Base-by-base conservation (phyloP, 2,113 vertebrate genomes). In the Sorex fumeus region DNA sequence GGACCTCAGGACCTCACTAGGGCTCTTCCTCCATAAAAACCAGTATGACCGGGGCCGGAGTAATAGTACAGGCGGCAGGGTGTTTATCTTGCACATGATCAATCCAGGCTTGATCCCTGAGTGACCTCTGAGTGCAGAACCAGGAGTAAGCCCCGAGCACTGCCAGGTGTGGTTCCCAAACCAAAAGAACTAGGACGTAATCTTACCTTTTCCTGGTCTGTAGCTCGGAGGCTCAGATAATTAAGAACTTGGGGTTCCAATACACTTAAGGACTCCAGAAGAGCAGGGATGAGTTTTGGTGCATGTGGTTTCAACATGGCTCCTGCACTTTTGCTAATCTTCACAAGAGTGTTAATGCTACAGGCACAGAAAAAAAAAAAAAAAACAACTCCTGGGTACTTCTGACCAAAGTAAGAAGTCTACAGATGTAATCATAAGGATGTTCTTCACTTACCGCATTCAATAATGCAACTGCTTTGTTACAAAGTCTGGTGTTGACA, bases 181-280 rank as follows among this genome's bases (percentile, higher is more conserved):
- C 1, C 15, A 60, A 50, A 50, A 50, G 47, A 50, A 50, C 0
- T 11, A 3, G 45, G 30, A 1, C 43, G 32, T 19, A 82, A 40
- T 96, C 98, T 97, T 97, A 99, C 99, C 98, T 99, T 99, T 97
- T 99, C 99, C 95, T 99, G 99, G 89, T 99, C 99, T 7, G 99
- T 99, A 89, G 99, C 99, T 96, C 99, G 98, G 88, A 99, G 98
- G 89, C 99, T 99, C 98, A 99, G 97, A 93, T 99, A 99, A 98
- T 99, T 99, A 93, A 99, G 99, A 94, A 99, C 98, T 32, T 99
- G 99, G 75, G 99, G 99, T 93, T 99, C 99, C 95, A 99, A 96
- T 7, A 99, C 98, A 95, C 98, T 99, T 72, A 99, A 97, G 10
- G 99, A 99, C 94, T 99, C 99, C 87, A 99, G 91, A 45, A 99